Percentiles rank a stretch among this genome's conserved stretches.
These are phyloP conservation scores for Clangula hyemalis DNA, from an alignment of 2,797 vertebrate genomes.

Conservation along the genomic window DNA sequence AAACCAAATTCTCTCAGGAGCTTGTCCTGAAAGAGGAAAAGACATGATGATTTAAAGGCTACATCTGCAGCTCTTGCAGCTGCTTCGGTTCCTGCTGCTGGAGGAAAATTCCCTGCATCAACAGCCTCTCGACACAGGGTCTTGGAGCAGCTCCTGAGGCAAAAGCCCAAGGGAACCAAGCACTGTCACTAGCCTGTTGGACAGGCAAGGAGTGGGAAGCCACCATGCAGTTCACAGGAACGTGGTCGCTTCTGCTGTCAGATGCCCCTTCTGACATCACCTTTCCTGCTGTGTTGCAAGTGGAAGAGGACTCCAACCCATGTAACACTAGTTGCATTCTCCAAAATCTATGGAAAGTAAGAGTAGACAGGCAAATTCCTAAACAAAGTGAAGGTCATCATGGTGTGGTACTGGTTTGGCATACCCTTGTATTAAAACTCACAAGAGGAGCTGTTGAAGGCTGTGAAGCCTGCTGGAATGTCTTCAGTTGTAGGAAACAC, in stretches of 20 bases:
- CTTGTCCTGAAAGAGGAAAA: constrained; percentile 68
- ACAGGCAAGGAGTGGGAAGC: not conserved
- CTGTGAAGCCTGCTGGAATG: not conserved
- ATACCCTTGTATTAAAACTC: accelerated
- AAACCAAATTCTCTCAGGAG: constrained; percentile 64
- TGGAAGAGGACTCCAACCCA: not conserved
- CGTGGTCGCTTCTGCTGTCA: not conserved
- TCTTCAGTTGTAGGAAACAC: accelerated
- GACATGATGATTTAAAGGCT: constrained; percentile 64
- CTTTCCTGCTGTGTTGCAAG: not conserved
- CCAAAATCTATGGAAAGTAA: not conserved
- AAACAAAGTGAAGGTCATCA: accelerated
- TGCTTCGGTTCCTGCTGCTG: constrained; percentile 37
- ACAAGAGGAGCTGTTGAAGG: not conserved
- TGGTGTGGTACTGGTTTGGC: accelerated
- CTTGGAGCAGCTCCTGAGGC: not conserved
- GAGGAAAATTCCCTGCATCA: constrained; percentile 17
- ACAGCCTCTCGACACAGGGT: not conserved
- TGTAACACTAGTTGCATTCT: accelerated
- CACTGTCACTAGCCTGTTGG: accelerated
- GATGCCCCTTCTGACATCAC: too few species aligned
- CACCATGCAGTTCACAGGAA: not conserved
- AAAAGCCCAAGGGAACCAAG: not conserved
- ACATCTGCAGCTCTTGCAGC: constrained; percentile 61
- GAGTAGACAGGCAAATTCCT: not conserved